Percentiles rank a stretch among this genome's conserved stretches.
Conservation (phyloP, 2,888 invertebrate genomes). For the Chrysomela aeneicollis region DNA sequence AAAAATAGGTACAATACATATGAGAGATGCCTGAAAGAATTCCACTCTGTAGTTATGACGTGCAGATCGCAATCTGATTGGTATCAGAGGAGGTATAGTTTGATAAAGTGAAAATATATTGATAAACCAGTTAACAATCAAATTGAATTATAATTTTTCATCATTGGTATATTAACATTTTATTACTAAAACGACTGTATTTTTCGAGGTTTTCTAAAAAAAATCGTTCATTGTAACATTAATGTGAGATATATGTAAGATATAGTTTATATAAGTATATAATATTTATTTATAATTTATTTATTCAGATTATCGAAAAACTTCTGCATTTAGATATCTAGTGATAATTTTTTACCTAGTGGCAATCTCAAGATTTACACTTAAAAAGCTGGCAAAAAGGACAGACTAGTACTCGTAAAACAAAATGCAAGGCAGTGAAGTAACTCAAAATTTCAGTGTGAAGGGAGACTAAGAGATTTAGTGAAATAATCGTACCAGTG, state of each 20-base stretch:
- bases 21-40: background rate
- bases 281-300: slow-evolving; percentile 43
- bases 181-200: slow-evolving; percentile 26
- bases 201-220: slow-evolving; percentile 21
- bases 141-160: background rate
- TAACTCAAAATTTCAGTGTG: no score
- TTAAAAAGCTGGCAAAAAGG: background rate
- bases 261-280: slow-evolving; percentile 35
- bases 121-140: background rate
- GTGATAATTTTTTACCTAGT: background rate
- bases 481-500: no score
- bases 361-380: background rate
- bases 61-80: background rate
- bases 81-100: background rate
- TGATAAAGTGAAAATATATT: background rate
- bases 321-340: background rate
- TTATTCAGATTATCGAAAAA: slow-evolving; percentile 33
- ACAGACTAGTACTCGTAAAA: no score
- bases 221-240: slow-evolving; percentile 31
- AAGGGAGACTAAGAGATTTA: no score
- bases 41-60: background rate
- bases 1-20: slow-evolving; percentile 47
- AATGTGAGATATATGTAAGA: slow-evolving; percentile 26
- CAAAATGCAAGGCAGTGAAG: no score
- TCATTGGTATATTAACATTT: slow-evolving; percentile 21